Base-by-base conservation (phyloP, 2,797 vertebrate species). In the Cyclopterus lumpus region DNA sequence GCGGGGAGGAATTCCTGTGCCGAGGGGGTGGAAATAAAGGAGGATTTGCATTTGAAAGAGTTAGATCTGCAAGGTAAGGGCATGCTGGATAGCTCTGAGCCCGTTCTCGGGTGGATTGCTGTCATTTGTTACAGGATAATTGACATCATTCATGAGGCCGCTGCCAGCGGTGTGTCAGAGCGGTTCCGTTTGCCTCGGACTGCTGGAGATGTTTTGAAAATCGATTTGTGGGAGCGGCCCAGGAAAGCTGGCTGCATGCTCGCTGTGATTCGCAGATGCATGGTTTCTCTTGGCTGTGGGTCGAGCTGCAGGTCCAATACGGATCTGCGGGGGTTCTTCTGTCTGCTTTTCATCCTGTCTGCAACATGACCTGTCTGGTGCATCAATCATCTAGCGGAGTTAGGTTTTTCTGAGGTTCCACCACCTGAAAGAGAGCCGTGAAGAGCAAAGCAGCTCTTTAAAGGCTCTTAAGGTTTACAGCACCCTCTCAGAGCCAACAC, bases 11-110 rank as follows among this genome's bases (percentile, higher is more conserved):
- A 82, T 79, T 84, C 86, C 42, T 64, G 34, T 42, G 59, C 76
- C 81, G 38, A 1, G 26, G 67, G 76, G 38, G 38, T 28, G 77
- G 76, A 83, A 87, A 88, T 82, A 83, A 77, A 77, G 40, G 6
- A 48, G 36, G 61, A 89, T 92, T 89, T 87, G 81, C 86, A 92
- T 88, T 84, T 87, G 75, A 91, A 86, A 90, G 89, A 34, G 66
- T 18, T 8, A 73, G 69, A 84, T 88, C n/a, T 90, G 86, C 79
- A 77, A 83, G 85, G 83, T 89, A 74, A 83, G 79, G 79, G 55
- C 38, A 73, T 81, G 91, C 88, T 72, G 55, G 83, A 77, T 75
- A 24, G 57, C 82, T 70, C 3, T 1, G 42, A 79, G 80, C 68
- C n/a, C 26, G 63, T 34, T 86, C 88, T 81, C 86, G 11, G 71